A percentile compares a stretch with the other conserved stretches of the same genome.
phyloP scores from a whole-genome alignment of 2,797 vertebrate genomes.

The Fistularia tabacaria region DNA sequence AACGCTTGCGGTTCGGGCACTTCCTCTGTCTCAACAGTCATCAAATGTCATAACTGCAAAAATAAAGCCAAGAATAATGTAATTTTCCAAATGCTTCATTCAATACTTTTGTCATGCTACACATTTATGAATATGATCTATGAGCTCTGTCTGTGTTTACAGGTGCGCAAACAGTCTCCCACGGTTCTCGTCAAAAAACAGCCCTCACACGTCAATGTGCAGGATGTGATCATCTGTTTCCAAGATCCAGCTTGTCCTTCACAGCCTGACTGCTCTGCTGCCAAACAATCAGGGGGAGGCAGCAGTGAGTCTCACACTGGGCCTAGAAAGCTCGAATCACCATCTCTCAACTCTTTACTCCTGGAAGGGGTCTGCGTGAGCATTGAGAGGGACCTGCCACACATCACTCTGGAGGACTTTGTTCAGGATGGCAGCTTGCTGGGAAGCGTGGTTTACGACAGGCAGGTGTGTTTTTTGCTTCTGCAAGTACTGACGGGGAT shows the following conservation, averaged over 20 bases:
- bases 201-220: constrained; percentile 66
- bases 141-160: constrained; percentile 14
- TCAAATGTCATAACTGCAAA: too few species aligned
- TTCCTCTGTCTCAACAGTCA: too few species aligned
- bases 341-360: constrained; percentile 31
- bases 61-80: too few species aligned
- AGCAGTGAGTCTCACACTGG: too few species aligned
- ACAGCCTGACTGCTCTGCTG: constrained; percentile 22
- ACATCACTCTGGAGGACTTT: constrained; percentile 75
- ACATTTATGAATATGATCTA: too few species aligned
- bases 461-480: constrained; percentile 72
- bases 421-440: constrained; percentile 30
- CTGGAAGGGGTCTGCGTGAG: constrained; percentile 40
- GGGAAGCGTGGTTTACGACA: constrained; percentile 58
- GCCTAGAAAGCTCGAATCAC: too few species aligned
- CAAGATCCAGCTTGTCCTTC: background rate
- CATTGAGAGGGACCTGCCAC: constrained; percentile 73
- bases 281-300: too few species aligned
- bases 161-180: constrained; percentile 49
- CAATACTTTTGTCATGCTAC: too few species aligned
- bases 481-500: constrained; percentile 77
- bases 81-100: too few species aligned
- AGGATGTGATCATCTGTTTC: constrained; percentile 61
- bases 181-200: constrained; percentile 16
- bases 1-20: too few species aligned